Evolutionary conservation across 2,888 invertebrate species (phyloP).

Genomic region (Synanthedon tipuliformis): DNA sequence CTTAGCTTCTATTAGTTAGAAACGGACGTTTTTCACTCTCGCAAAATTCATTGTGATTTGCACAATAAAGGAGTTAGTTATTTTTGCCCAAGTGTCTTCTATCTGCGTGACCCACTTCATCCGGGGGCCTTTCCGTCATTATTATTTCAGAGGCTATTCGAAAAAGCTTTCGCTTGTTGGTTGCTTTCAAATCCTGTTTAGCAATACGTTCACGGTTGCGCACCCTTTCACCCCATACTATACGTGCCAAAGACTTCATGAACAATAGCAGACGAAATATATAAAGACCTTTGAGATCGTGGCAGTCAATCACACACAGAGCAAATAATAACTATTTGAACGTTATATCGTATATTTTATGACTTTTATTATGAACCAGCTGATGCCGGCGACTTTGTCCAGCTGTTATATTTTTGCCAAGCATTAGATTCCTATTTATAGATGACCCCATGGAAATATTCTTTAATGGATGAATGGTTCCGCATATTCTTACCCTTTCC

Average conservation of each 20-base stretch:
- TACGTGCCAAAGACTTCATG: constrained; percentile 1
- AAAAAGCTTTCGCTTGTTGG: constrained; percentile 29
- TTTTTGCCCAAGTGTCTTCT: constrained; percentile 13
- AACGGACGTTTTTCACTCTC: neutral
- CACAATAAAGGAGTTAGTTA: constrained; percentile 16
- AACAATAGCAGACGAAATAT: neutral
- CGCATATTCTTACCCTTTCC: no score
- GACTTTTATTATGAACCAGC: no score
- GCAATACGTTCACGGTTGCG: constrained; percentile 23
- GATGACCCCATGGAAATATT: no score
- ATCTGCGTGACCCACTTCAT: constrained; percentile 1
- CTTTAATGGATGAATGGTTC: no score
- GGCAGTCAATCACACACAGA: no score
- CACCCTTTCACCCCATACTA: constrained; percentile 14
- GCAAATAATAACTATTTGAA: no score
- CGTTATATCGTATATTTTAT: no score
- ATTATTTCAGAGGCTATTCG: constrained; percentile 28
- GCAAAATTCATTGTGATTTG: constrained; percentile 5
- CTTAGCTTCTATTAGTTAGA: neutral
- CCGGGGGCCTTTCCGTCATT: constrained; percentile 14
- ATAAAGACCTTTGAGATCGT: no score
- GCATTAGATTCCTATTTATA: no score
- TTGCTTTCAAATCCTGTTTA: constrained; percentile 26
- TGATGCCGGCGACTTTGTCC: no score
- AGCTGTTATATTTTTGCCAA: no score